phyloP scores from a whole-genome alignment of 2,888 invertebrate species.

The Sminthurides aquaticus region DNA sequence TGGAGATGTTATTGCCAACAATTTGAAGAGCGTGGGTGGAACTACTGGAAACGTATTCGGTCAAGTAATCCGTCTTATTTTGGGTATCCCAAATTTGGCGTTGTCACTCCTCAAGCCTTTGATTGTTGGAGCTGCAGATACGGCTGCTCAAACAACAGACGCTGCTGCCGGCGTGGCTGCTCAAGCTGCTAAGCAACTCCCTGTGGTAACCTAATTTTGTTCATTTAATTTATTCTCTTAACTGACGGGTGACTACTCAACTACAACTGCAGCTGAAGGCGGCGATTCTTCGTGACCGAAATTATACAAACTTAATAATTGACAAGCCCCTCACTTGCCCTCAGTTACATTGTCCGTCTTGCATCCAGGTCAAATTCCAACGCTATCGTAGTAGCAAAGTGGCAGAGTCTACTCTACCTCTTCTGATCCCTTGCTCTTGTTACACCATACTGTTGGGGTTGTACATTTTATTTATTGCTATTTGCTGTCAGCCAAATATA shows the following conservation, averaged over 20 bases:
- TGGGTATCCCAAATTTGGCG: constrained; percentile 43
- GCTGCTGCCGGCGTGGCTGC: constrained; percentile 43
- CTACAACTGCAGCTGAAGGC: not conserved
- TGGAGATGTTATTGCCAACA: constrained; percentile 43
- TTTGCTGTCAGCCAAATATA: no score
- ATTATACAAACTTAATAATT: not conserved
- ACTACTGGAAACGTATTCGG: constrained; percentile 44
- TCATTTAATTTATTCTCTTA: not conserved
- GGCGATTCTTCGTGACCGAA: not conserved
- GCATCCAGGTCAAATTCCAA: no score
- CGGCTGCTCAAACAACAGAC: constrained; percentile 43
- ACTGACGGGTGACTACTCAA: not conserved
- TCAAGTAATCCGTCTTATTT: constrained; percentile 41
- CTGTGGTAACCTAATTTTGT: constrained; percentile 37
- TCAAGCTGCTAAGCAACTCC: constrained; percentile 43
- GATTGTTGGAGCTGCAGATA: constrained; percentile 44
- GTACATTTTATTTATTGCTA: no score
- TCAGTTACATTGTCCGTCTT: no score
- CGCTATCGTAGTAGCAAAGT: no score
- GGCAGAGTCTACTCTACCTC: not conserved
- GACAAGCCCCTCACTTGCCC: no score
- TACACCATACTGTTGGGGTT: no score
- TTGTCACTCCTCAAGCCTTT: constrained; percentile 42
- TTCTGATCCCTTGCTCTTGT: not conserved
- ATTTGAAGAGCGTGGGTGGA: constrained; percentile 43